Percentiles rank a stretch among this genome's conserved stretches.
These are phyloP conservation scores for Spicauda simplicius DNA, from an alignment of 2,888 invertebrate genomes.

Conservation along the genomic window DNA sequence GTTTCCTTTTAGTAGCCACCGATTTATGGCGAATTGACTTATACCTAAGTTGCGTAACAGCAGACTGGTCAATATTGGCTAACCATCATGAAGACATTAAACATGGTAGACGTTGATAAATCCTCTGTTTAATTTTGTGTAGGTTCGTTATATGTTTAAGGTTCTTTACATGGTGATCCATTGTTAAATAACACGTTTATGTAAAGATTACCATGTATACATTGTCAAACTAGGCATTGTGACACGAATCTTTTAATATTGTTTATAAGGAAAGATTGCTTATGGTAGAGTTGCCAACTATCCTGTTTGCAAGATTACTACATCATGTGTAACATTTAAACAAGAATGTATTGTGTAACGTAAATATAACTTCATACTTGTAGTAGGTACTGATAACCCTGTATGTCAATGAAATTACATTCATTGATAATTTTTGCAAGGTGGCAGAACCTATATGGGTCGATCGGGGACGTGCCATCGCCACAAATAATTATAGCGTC, in stretches of 20 bases:
- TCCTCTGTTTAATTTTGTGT: constrained; percentile 8
- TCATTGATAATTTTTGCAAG: too few relatives aligned
- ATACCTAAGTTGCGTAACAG: constrained; percentile 20
- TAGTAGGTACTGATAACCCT: too few relatives aligned
- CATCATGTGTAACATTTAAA: too few relatives aligned
- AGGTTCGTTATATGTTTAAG: constrained; percentile 12
- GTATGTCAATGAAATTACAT: too few relatives aligned
- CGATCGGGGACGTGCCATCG: too few relatives aligned
- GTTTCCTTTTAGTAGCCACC: constrained; percentile 12
- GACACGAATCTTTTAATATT: background rate
- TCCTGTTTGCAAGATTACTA: too few relatives aligned
- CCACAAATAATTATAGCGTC: too few relatives aligned
- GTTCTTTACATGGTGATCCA: constrained; percentile 4
- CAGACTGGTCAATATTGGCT: constrained; percentile 12
- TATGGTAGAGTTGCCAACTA: too few relatives aligned
- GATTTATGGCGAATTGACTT: constrained; percentile 32
- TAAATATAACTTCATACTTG: too few relatives aligned
- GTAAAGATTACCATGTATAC: background rate
- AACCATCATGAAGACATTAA: constrained; percentile 12
- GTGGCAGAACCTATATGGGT: too few relatives aligned
- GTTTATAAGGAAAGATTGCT: background rate
- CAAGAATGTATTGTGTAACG: too few relatives aligned
- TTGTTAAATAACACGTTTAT: background rate
- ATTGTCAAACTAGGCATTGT: background rate
- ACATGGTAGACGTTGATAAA: constrained; percentile 2